Base-by-base conservation (phyloP, 35 echinoderm and acorn worm species). In the Diadema setosum region DNA sequence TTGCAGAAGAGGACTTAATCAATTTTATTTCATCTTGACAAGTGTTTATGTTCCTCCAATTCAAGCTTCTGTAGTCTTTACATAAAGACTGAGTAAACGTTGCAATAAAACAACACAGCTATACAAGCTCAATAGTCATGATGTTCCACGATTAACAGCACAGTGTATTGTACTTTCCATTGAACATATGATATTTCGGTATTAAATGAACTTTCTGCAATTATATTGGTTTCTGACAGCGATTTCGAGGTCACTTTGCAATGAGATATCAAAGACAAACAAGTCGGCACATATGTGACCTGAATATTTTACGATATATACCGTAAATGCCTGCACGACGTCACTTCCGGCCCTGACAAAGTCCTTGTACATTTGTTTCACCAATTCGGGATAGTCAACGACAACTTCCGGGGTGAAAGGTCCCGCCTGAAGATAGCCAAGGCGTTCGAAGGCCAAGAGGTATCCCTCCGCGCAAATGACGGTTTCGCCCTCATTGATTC, bases 351-450 rank as follows among this genome's bases (percentile, higher is more conserved):
- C 92, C 18, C 83, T 60, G 7, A 89, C 86, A 33, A 94, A 94
- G 42, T 94, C 92, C 23, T 84, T 63, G 32, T 90, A 81, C 81
- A 83, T 81, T 16, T 88, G 86, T 0, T 56, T 26, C 31, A 88
- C 86, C 12, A 96, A 50, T 15, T 96, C 85, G 11, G 94, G 94
- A 85, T 96, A 85, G 18, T 92, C 90, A 23, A 97, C 26, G 21
- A 96, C 84, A 8, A 96, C 94, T 88, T 91, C 88, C 3, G 93
- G 93, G 15, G 82, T 84, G 65, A 87, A 95, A 1, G 88, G 59
- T 5, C 94, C 94, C 15, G 94, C 90, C 42, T 91, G 80, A 27
- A 96, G 90, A 58, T 96, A 96, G 40, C 94, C 89, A n/a, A 91
- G 78, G 20, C 81, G 84, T 57, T 96, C 94, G 69, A 96, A 96